Base-by-base conservation (phyloP, 2,113 vertebrate genomes). In the Nettapus auritus region DNA sequence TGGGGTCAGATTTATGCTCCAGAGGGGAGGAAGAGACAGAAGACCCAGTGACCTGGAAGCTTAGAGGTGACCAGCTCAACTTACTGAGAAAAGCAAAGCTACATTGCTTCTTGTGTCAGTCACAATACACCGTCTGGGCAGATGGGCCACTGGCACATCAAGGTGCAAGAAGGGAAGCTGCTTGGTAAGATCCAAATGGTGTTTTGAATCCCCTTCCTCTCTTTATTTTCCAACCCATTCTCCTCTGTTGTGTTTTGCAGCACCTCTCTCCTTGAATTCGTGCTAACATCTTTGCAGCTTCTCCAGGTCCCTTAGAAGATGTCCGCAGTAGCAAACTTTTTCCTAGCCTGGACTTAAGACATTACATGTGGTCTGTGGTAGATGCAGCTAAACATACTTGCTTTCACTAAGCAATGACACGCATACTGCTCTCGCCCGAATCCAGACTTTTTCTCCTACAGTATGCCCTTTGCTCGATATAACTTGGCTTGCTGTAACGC, bases 1-100 rank as follows among this genome's bases (percentile, higher is more conserved):
- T 44, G 23, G 48, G 60, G 42, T 93, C 91, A 86, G 57, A 90
- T 90, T 93, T 93, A 20, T 89, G 59, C 34, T 88, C 34, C 5
- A 11, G 9, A 2, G 34, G 33, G 67, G 44, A 68, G 60, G 66
- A 86, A 75, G 60, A 76, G 34, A 46, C 31, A 96, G 44, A 75
- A 96, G 48, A 83, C 38, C 52, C 28, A 9, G 17, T 55, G 92
- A 70, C 91, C 81, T 93, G 48, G 53, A 87, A 87, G 69, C 33
- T 68, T 33, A 70, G 77, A 62, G 86, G 31, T 63, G 62, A 86
- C 36, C 76, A 71, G 62, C 66, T 95, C 86, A 86, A 75, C 64
- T 96, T 96, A 90, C 71, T 52, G 62, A 86, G 57, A 93, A 94
- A 93, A 8, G 25, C 4, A 9, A 75, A 93, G n/a, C 56, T 71